Evolutionary conservation across 2,888 invertebrate genomes (phyloP), one percentile per base, ranked within the genome.

Genomic region (Leucophenga maculata): DNA sequence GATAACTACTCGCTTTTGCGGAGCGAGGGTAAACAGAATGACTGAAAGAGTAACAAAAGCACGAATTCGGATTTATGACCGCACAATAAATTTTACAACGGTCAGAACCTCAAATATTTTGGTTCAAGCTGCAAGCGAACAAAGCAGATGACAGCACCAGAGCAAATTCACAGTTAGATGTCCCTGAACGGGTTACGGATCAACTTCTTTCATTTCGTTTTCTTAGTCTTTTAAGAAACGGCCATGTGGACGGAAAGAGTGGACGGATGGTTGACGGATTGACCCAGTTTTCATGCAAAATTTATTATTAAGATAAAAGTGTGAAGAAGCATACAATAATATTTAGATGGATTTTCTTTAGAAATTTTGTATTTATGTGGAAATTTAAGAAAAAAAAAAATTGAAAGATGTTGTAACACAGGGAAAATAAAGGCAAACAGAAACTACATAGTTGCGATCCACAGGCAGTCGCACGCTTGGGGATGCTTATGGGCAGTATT

Each of bases 91-190:
- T 73, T 74, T 68, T 71, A 71, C 79, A 78, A 79, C 77, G 80
- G 80, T 67, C 65, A 46, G 67, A 68, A 65, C 65, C 77, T 85
- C 81, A 78, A 87, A 87, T 87, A 86, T 87, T 87, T 86, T 77
- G 83, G 78, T 77, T 79, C 54, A 32, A 75, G 77, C 74, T 55
- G 66, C 68, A 65, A 69, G 39, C 69, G 71, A 73, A 65, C 72
- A 83, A 75, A 70, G 75, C 62, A 65, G 69, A 70, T 66, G 62
- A 62, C 69, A 64, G 65, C 75, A 73, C 70, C 76, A 72, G 60
- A 69, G 66, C 50, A 72, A 81, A 72, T 57, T 66, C 62, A 16
- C 72, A 71, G 78, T 74, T 39, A 71, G 76, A 73, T 62, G 66
- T 22, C 52, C 57, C 13, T 14, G 60, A 77, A 79, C 69, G 78